Evolutionary conservation across 2,797 vertebrate genomes (phyloP), one percentile per base, ranked within the genome.

Genomic region (Synanceia verrucosa): DNA sequence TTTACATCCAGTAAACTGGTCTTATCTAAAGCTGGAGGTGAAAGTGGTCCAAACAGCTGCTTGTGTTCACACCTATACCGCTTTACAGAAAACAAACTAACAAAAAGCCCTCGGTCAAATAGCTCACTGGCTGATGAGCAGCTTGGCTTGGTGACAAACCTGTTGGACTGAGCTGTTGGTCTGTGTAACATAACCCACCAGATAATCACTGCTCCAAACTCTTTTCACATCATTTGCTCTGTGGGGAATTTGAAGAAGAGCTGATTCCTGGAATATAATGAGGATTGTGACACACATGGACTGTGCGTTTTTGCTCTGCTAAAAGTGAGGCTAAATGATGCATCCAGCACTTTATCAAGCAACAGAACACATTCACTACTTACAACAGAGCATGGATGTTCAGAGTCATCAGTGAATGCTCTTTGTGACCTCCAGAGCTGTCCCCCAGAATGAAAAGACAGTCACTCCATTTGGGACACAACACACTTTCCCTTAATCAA

Each of bases 81-180:
- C 36, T 68, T 59, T 65, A 39, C 34, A 62, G 21, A 70, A 6
- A 57, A 63, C 7, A 77, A 69, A 67, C 50, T 9, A 48, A 61
- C 36, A 65, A 60, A 58, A 73, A 64, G 58, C 29, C 6, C 19
- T 63, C 62, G 36, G 51, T 62, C 61, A 66, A 66, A 66, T 16
- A 56, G 56, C 24, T 46, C 6, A 5, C 36, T 68, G 47, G 44
- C 52, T 55, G 47, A 10, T 64, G 37, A 47, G 13, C 50, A 69
- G 43, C 44, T 65, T 58, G 51, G 60, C 66, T 39, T 4, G 37
- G 21, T 59, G 65, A 52, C 50, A 73, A 18, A 46, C 21, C 48
- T 48, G 48, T 51, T 51, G 60, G 66, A 21, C 43, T 26, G 51
- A 65, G 39, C 29, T 50, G 19, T 56, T 33, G 24, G 13, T 65